A percentile compares a stretch with the other conserved stretches of the same genome.
Evolutionary conservation across 2,888 invertebrate genomes (phyloP).

Genomic region (Drosophila heteroneura): DNA sequence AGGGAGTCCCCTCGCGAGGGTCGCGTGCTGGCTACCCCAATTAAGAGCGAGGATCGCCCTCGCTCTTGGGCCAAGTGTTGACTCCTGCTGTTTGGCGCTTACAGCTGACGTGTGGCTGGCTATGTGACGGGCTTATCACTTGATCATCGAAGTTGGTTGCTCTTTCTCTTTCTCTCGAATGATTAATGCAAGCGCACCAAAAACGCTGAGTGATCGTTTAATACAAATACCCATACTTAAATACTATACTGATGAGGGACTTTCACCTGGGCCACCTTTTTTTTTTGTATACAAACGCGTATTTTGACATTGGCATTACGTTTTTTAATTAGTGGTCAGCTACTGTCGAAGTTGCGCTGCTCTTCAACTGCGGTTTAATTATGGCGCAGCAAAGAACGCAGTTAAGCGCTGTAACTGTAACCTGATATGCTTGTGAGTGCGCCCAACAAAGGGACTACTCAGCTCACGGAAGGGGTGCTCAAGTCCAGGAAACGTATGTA

Average conservation of each 20-base stretch:
- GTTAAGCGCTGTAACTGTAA: slow-evolving; percentile 71
- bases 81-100: slow-evolving; percentile 84
- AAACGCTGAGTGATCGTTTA: slow-evolving; percentile 84
- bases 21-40: slow-evolving; percentile 59
- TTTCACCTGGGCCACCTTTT: slow-evolving; percentile 46
- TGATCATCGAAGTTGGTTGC: slow-evolving; percentile 67
- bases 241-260: slow-evolving; percentile 31
- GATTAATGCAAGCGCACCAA: slow-evolving; percentile 74
- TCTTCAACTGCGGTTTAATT: slow-evolving; percentile 72
- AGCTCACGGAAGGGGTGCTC: slow-evolving; percentile 65
- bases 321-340: slow-evolving; percentile 74
- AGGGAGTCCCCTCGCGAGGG: slow-evolving; percentile 52
- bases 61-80: slow-evolving; percentile 66
- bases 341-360: slow-evolving; percentile 37
- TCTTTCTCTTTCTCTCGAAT: slow-evolving; percentile 36
- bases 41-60: slow-evolving; percentile 47
- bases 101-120: slow-evolving; percentile 83
- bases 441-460: slow-evolving; percentile 51
- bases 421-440: slow-evolving; percentile 76
- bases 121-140: slow-evolving; percentile 80
- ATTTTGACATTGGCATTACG: slow-evolving; percentile 54
- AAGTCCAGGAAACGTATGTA: slow-evolving; percentile 49
- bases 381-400: slow-evolving; percentile 54
- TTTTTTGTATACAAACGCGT: slow-evolving; percentile 7
- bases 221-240: slow-evolving; percentile 38